phyloP scores from a whole-genome alignment of 1,140 invertebrate genomes.

The Grapholita molesta region DNA sequence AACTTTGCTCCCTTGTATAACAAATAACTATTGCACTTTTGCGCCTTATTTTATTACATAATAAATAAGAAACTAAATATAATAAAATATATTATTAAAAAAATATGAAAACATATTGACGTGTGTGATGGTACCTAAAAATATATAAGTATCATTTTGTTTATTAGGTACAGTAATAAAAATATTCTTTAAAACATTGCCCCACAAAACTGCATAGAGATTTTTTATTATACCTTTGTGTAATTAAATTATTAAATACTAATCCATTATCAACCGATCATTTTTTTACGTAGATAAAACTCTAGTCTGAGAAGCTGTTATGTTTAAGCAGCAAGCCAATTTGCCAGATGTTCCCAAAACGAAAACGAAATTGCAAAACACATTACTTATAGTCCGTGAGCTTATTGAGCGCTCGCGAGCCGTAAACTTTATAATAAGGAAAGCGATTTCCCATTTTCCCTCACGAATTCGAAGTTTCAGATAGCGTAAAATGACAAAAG shows the following conservation, averaged over 20 bases:
- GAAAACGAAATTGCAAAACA: neutral
- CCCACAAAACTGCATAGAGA: too few relatives aligned
- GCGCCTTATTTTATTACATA: too few relatives aligned
- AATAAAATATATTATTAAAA: too few relatives aligned
- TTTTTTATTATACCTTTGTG: too few relatives aligned
- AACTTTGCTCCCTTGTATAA: too few relatives aligned
- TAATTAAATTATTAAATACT: neutral
- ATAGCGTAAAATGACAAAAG: constrained; percentile 23
- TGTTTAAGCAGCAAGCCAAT: neutral
- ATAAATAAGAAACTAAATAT: too few relatives aligned
- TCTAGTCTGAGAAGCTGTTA: neutral
- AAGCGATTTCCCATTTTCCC: neutral
- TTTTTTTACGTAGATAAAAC: neutral
- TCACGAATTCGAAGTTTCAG: neutral
- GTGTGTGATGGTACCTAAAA: too few relatives aligned
- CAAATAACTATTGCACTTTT: too few relatives aligned
- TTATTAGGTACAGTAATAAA: too few relatives aligned
- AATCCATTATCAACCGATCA: neutral
- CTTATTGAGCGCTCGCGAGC: neutral
- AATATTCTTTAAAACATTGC: too few relatives aligned
- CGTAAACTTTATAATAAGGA: constrained; percentile 11
- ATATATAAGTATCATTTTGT: too few relatives aligned
- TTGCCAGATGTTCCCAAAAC: neutral
- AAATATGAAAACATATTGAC: too few relatives aligned
- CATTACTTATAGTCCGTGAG: neutral